Conservation (phyloP, 2,113 vertebrate species). For the Grammomys surdaster region DNA sequence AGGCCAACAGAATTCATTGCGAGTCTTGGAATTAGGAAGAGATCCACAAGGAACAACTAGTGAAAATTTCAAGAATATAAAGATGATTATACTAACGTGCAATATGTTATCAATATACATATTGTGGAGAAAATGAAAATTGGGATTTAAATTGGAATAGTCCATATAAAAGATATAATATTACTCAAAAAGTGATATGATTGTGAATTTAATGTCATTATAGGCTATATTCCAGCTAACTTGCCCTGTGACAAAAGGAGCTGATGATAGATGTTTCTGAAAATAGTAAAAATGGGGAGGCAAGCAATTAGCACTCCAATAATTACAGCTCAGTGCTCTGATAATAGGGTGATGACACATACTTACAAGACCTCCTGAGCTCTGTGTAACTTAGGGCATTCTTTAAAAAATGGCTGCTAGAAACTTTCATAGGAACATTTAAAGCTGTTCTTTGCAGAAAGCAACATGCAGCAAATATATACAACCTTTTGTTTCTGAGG, state of each 20-base stretch:
- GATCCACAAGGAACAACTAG: not conserved
- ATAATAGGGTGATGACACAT: constrained; percentile 28
- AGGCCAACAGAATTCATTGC: not conserved
- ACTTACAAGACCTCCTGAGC: constrained; percentile 18
- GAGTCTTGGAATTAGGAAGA: constrained; percentile 44
- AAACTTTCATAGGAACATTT: constrained; percentile 15
- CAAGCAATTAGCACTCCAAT: constrained; percentile 59
- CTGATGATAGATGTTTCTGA: constrained; percentile 59
- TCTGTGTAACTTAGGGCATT: constrained; percentile 30
- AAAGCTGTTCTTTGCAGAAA: not conserved
- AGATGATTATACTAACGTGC: constrained; percentile 47
- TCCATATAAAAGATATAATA: not conserved
- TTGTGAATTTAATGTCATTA: constrained; percentile 67
- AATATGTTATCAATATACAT: constrained; percentile 29
- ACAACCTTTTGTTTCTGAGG: not conserved
- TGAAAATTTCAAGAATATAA: not conserved
- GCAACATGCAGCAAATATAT: not conserved
- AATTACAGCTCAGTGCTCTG: constrained; percentile 50
- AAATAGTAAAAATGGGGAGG: constrained; percentile 51
- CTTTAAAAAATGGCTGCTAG: not conserved
- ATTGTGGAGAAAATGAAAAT: constrained; percentile 67
- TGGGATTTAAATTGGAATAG: constrained; percentile 66
- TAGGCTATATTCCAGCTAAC: constrained; percentile 19
- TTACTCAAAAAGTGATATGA: constrained; percentile 55
- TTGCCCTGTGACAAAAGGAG: constrained; percentile 51